Conservation (phyloP, 23 tunicate genomes). For the Ascidia mentula region DNA sequence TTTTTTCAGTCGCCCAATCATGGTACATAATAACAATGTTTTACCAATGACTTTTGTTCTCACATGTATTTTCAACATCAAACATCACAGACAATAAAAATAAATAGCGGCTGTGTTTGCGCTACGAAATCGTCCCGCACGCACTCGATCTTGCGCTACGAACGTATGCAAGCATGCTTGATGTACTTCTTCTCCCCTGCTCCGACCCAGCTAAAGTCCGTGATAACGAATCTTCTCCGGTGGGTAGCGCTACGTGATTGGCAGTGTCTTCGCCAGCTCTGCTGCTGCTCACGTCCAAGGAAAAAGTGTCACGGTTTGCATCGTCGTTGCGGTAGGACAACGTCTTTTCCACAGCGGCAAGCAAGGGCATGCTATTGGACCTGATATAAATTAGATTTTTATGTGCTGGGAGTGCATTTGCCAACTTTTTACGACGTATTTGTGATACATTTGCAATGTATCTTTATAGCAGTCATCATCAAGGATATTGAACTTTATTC, state of each 20-base stretch:
- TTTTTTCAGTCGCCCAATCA: too few species aligned
- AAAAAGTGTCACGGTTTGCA: slow-evolving; percentile 2
- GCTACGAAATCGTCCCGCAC: not conserved
- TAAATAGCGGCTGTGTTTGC: too few species aligned
- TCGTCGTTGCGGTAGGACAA: slow-evolving; percentile 27
- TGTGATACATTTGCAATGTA: not conserved
- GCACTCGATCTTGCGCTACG: not conserved
- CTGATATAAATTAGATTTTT: too few species aligned
- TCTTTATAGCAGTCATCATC: not conserved
- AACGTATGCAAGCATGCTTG: not conserved
- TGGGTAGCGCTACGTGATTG: too few species aligned
- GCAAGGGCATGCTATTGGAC: slow-evolving; percentile 9
- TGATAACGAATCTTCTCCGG: not conserved
- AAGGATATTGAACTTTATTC: too few species aligned
- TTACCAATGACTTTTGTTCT: too few species aligned
- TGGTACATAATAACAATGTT: too few species aligned
- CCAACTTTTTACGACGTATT: not conserved
- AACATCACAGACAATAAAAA: too few species aligned
- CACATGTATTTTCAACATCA: too few species aligned
- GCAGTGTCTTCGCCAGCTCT: not conserved
- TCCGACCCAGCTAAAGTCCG: not conserved
- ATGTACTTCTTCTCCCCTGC: not conserved
- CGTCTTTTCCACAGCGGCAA: slow-evolving; percentile 40
- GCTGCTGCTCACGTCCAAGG: not conserved
- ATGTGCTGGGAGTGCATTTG: too few species aligned